phyloP scores from a whole-genome alignment of 1,140 invertebrate species.

The Proctacanthus coquilletti region DNA sequence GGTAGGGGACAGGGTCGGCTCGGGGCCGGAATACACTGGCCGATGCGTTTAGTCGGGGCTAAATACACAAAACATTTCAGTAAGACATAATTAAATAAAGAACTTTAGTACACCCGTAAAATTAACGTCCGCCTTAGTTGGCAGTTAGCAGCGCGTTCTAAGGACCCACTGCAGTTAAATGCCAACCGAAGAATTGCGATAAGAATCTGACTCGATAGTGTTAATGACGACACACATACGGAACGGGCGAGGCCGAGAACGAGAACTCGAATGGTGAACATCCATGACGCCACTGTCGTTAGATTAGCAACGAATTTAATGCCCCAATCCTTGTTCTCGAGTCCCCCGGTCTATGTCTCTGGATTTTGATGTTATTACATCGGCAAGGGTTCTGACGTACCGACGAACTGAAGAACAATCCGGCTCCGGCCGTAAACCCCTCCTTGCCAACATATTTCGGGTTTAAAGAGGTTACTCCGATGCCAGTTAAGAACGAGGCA shows the following conservation, averaged over 20 bases:
- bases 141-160: background rate
- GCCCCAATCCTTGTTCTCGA: background rate
- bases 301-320: background rate
- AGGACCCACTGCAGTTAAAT: background rate
- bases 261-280: background rate
- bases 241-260: background rate
- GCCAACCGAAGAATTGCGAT: background rate
- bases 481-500: background rate
- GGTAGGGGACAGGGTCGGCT: background rate
- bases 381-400: too few species aligned
- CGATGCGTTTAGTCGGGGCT: too few species aligned
- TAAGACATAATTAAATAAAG: background rate
- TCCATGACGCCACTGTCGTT: background rate
- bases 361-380: background rate
- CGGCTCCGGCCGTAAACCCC: background rate
- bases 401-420: too few species aligned
- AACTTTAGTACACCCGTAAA: background rate
- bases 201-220: background rate
- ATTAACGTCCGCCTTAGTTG: background rate
- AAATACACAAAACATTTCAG: background rate
- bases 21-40: too few species aligned
- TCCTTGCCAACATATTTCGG: background rate
- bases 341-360: too few species aligned
- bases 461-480: background rate
- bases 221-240: background rate